These are phyloP conservation scores for Stratiomys singularior DNA, from an alignment of 2,888 invertebrate species.

Conservation along the genomic window DNA sequence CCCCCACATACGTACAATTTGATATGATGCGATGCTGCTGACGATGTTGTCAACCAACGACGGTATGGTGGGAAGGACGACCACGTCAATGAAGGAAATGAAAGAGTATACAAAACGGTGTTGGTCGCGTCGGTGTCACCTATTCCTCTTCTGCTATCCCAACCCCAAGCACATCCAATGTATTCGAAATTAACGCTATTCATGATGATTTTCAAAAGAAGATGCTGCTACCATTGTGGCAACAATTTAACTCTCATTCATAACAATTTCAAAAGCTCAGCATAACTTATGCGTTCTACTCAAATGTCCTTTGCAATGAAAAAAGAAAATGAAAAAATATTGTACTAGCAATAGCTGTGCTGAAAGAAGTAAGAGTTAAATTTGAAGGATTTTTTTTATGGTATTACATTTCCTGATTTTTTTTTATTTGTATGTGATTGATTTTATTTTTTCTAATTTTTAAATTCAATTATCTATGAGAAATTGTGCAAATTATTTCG, in stretches of 20 bases:
- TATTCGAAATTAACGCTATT: conserved; percentile 54
- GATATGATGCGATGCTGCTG: not conserved
- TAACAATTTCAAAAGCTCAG: conserved; percentile 52
- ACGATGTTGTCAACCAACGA: not conserved
- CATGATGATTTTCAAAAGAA: conserved; percentile 52
- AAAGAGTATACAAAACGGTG: conserved; percentile 32
- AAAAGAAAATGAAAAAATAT: too few relatives aligned
- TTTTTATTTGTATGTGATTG: too few relatives aligned
- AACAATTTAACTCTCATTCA: conserved; percentile 53
- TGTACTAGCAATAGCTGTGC: not conserved
- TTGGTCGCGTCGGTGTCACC: conserved; percentile 46
- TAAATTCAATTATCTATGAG: too few relatives aligned
- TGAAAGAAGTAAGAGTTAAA: not conserved
- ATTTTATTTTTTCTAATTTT: too few relatives aligned
- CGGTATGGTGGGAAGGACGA: not conserved
- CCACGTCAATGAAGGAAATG: conserved; percentile 40
- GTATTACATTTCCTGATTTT: too few relatives aligned
- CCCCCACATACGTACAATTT: not conserved
- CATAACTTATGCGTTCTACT: conserved; percentile 3
- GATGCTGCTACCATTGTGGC: conserved; percentile 52
- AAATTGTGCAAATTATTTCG: too few relatives aligned
- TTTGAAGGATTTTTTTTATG: conserved; percentile 8
- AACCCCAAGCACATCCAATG: not conserved
- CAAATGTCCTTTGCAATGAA: conserved; percentile 25
- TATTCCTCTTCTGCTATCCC: conserved; percentile 43